A percentile compares a stretch with the other conserved stretches of the same genome.
These are phyloP conservation scores for Heterodera filipjevi DNA, from an alignment of 2,888 invertebrate genomes.

Conservation along the genomic window DNA sequence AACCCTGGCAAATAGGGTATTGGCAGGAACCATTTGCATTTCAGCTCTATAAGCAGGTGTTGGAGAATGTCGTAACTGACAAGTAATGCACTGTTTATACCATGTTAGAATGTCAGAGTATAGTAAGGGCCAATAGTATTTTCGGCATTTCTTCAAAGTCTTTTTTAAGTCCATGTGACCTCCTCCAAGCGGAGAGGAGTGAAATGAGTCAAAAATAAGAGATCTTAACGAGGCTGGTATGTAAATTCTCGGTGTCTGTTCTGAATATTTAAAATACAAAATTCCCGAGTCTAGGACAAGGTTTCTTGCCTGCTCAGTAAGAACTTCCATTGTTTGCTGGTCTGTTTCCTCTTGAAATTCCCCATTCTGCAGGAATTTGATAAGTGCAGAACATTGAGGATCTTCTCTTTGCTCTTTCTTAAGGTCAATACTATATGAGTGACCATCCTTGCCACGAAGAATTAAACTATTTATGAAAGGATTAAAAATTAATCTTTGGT, in stretches of 20 bases:
- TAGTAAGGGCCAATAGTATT: constrained; percentile 35
- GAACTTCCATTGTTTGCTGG: background rate
- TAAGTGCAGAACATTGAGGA: constrained; percentile 12
- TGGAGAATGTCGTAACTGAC: constrained; percentile 35
- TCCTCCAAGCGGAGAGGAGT: constrained; percentile 31
- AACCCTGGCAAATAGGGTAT: constrained; percentile 28
- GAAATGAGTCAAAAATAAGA: constrained; percentile 36
- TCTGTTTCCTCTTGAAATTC: constrained; percentile 2
- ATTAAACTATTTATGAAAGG: constrained; percentile 4
- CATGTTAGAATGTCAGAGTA: constrained; percentile 14
- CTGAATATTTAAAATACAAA: constrained; percentile 2
- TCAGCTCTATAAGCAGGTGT: constrained; percentile 16
- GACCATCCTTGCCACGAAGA: background rate
- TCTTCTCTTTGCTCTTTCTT: constrained; percentile 20
- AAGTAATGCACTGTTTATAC: constrained; percentile 28
- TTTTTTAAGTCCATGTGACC: constrained; percentile 38
- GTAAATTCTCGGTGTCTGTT: constrained; percentile 12
- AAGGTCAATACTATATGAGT: background rate
- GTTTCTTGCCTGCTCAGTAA: background rate
- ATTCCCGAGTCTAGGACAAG: constrained; percentile 9
- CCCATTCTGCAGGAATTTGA: background rate
- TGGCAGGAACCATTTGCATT: constrained; percentile 16
- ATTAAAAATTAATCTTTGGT: background rate
- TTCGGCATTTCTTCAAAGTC: constrained; percentile 28
- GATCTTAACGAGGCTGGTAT: background rate